These are phyloP conservation scores for Lophius americanus DNA, from an alignment of 2,797 vertebrate genomes.

Conservation along the genomic window DNA sequence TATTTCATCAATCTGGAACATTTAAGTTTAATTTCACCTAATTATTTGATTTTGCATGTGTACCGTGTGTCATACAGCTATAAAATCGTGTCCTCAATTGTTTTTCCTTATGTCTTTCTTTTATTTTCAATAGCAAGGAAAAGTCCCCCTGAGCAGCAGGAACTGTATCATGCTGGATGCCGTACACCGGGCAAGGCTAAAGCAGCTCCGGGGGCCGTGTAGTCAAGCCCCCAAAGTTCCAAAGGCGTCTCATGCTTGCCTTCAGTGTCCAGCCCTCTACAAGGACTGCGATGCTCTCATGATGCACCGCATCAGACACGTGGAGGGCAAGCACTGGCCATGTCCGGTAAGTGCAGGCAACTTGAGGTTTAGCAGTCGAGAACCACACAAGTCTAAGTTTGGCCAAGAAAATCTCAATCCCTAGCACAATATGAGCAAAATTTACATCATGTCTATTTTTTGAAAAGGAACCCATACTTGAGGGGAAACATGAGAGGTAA, in stretches of 20 bases:
- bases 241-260: slow-evolving; percentile 77
- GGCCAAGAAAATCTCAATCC: no score
- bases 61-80: background rate
- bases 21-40: background rate
- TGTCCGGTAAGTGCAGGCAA: slow-evolving; percentile 78
- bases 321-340: slow-evolving; percentile 86
- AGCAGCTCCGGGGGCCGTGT: slow-evolving; percentile 74
- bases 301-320: slow-evolving; percentile 84
- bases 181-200: slow-evolving; percentile 70
- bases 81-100: background rate
- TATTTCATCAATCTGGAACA: background rate
- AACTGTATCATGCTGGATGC: slow-evolving; percentile 70
- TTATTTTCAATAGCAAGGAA: slow-evolving; percentile 61
- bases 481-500: no score
- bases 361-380: no score
- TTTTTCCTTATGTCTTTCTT: background rate
- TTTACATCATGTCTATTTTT: no score
- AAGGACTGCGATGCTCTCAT: slow-evolving; percentile 84
- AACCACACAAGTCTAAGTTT: no score
- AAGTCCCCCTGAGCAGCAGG: slow-evolving; percentile 55
- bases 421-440: no score
- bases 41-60: background rate
- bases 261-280: slow-evolving; percentile 77
- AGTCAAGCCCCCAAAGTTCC: slow-evolving; percentile 74
- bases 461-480: no score